phyloP scores from a whole-genome alignment of 2,797 vertebrate species.

The Notoglanidium macrostoma region DNA sequence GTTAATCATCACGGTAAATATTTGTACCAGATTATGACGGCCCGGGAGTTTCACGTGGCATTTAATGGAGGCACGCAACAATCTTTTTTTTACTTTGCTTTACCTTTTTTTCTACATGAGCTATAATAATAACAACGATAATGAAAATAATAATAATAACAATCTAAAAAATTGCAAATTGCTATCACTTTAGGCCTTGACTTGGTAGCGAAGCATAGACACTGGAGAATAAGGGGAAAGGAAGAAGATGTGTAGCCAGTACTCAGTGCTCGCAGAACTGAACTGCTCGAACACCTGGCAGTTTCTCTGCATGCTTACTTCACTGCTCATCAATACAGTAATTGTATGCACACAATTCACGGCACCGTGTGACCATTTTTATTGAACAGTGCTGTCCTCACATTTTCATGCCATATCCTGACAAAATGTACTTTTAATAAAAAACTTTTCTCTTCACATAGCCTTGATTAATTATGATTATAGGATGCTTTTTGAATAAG shows the following conservation, averaged over 20 bases:
- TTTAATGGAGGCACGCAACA: neutral
- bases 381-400: neutral
- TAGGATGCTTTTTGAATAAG: neutral
- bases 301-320: neutral
- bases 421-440: neutral
- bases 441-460: neutral
- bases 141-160: neutral
- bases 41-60: neutral
- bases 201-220: neutral
- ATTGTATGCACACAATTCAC: neutral
- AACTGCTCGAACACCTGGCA: neutral
- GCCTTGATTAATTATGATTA: neutral
- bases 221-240: neutral
- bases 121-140: neutral
- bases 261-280: neutral
- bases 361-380: neutral
- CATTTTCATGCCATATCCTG: neutral
- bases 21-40: constrained; percentile 5
- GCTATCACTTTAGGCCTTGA: neutral
- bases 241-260: neutral
- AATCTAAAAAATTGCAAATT: neutral
- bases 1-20: constrained; percentile 21
- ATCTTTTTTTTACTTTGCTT: neutral
- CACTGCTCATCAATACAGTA: neutral
- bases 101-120: neutral